Conservation (phyloP, 2,797 vertebrate genomes). For the Sciaenops ocellatus region DNA sequence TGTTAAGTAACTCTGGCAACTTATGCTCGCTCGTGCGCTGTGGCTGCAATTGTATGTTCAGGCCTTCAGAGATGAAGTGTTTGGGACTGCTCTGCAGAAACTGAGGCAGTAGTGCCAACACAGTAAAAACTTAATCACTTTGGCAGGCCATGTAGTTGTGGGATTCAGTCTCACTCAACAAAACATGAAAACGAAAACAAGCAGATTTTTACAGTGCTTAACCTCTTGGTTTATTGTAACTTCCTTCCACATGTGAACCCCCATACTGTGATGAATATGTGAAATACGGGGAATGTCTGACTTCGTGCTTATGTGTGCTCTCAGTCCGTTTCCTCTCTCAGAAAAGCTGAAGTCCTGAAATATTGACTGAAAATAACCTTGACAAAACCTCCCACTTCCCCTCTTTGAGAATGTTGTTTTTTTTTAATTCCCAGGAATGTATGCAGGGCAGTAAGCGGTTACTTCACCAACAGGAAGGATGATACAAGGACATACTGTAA, state of each 20-base stretch:
- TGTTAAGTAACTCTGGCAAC: conserved; percentile 81
- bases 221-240: conserved; percentile 64
- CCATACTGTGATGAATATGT: conserved; percentile 65
- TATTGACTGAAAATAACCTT: conserved; percentile 74
- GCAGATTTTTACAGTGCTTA: conserved; percentile 68
- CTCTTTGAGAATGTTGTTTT: conserved; percentile 67
- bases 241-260: conserved; percentile 62
- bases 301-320: conserved; percentile 44
- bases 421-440: conserved; percentile 77
- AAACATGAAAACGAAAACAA: conserved; percentile 81
- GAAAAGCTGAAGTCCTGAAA: conserved; percentile 70
- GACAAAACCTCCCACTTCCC: conserved; percentile 76
- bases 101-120: conserved; percentile 71
- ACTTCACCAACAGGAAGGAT: conserved; percentile 84
- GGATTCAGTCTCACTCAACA: conserved; percentile 78
- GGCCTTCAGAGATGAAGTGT: conserved; percentile 79
- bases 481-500: conserved; percentile 82
- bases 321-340: conserved; percentile 58
- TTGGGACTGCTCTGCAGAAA: conserved; percentile 76
- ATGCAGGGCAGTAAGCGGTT: conserved; percentile 68
- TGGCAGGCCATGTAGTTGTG: conserved; percentile 77
- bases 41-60: conserved; percentile 69
- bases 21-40: conserved; percentile 72
- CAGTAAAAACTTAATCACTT: conserved; percentile 81
- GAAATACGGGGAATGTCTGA: conserved; percentile 66